Base-by-base conservation (phyloP, 1,140 invertebrate genomes). In the Gryllus bimaculatus region DNA sequence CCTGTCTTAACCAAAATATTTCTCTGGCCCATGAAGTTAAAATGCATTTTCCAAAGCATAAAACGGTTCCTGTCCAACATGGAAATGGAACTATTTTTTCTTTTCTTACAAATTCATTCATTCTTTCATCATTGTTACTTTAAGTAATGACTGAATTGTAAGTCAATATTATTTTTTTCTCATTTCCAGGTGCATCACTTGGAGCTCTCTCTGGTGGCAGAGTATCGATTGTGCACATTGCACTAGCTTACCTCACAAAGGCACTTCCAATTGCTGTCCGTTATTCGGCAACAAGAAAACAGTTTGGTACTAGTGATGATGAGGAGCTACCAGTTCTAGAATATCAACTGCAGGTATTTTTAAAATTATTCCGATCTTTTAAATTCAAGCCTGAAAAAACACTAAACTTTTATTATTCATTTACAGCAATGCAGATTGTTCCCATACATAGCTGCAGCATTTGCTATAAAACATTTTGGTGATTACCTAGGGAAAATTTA, bases 401-500 rank as follows among this genome's bases (percentile, higher is more conserved):
- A 5, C 49, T 54, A 66, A 15, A 78, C 48, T 39, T 76, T 8
- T 78, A 6, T 75, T 26, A 15, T 80, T 49, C 66, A 81, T 82
- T 81, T 81, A 86, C 83, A 91, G 91, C 94, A 96, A 92, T 94
- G 93, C 86, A 89, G 94, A 15, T 84, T 96, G 13, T 86, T 96
- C 75, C 95, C 95, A 0, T 92, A 93, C 83, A 82, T 97, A 78
- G 93, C 94, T n/a, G 90, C 91, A 7, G 87, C 90, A 0, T 94
- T 91, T 83, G 91, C 91, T 0, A 81, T 93, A 80, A 89, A 91
- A 81, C 87, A 92, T 81, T 95, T 93, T 84, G 88, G 88, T 47
- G 84, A 88, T 39, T 89, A 84, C 15, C 89, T 94, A 79, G 85
- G 88, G 48, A 86, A 92, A 10, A 85, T 54, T 0, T 73, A n/a